Conservation (phyloP, 2,888 invertebrate genomes). For the Oeneis ivallda region DNA sequence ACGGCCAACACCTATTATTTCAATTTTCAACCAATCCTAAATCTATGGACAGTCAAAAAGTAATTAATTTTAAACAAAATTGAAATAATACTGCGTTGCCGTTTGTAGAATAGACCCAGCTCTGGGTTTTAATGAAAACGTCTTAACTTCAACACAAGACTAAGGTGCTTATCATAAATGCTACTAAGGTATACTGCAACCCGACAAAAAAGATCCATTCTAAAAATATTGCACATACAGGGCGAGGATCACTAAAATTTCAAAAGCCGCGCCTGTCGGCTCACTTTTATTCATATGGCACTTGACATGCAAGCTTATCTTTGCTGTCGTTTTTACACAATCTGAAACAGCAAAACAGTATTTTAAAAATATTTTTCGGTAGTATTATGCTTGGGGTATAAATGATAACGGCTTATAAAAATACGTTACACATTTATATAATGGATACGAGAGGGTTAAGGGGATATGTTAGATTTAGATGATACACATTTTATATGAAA, state of each 20-base stretch:
- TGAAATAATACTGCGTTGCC: too few relatives aligned
- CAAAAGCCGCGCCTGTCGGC: conserved; percentile 29
- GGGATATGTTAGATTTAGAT: too few relatives aligned
- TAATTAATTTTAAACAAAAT: too few relatives aligned
- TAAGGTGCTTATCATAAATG: background rate
- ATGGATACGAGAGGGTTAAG: too few relatives aligned
- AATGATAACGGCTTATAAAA: background rate
- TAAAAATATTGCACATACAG: conserved; percentile 12
- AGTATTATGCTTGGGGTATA: background rate
- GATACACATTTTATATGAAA: too few relatives aligned
- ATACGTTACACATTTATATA: background rate
- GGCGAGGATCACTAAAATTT: conserved; percentile 34
- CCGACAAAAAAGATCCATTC: background rate
- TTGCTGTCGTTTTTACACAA: conserved; percentile 40
- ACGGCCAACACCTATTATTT: too few relatives aligned
- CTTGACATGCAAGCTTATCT: conserved; percentile 49
- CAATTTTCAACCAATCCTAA: too few relatives aligned
- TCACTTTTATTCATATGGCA: conserved; percentile 35
- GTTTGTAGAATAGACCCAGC: too few relatives aligned
- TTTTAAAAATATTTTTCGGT: conserved; percentile 20
- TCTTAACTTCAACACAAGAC: background rate
- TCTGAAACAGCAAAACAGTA: conserved; percentile 27
- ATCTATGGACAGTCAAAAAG: too few relatives aligned
- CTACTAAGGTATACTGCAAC: background rate
- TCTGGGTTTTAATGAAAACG: too few relatives aligned